Base-by-base conservation (phyloP, 2,797 vertebrate genomes). In the Heterohyrax brucei region DNA sequence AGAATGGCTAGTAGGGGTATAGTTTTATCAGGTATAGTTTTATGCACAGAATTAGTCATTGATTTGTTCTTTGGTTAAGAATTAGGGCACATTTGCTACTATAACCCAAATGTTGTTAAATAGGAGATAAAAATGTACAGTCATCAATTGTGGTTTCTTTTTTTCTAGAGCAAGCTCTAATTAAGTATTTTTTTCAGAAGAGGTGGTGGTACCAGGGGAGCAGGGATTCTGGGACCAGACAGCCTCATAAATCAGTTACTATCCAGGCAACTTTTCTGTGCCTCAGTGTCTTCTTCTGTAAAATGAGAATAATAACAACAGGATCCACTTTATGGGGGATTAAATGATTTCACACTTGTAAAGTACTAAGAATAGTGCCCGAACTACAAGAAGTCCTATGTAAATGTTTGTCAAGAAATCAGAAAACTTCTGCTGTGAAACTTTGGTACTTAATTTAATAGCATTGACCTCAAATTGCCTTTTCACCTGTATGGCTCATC, bases 321-420 rank as follows among this genome's bases (percentile, higher is more conserved):
- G 46, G 4, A 4, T 5, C 18, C 5, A 0, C 1, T 1, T 48
- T 33, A 21, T 2, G 26, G 64, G 30, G 53, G 7, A 26, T 2
- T 1, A 33, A 46, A 7, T 12, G 12, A 14, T 19, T 13, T 39
- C 1, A 39, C 5, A 4, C 0, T 1, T 1, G 2, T 30, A 5
- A 48, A 33, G 26, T 6, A 4, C 61, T 18, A 46, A 64, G 33
- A n/a, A 6, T 22, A 26, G n/a, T 3, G 3, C 39, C 70, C 6
- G 46, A 53, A 5, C 62, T 16, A 30, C 0, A 10, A 72, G 33
- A 7, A 78, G 4, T 76, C n/a, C 21, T n/a, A 59, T 21, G 14
- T 26, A 62, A 59, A 10, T 44, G 9, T 19, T 28, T 73, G 3
- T 46, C 21, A 56, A 6, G 7, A 46, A 53, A 7, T 70, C 7